A percentile compares a stretch with the other conserved stretches of the same genome.
Conservation (phyloP, 2,113 vertebrate genomes). For the Pygoscelis antarcticus region DNA sequence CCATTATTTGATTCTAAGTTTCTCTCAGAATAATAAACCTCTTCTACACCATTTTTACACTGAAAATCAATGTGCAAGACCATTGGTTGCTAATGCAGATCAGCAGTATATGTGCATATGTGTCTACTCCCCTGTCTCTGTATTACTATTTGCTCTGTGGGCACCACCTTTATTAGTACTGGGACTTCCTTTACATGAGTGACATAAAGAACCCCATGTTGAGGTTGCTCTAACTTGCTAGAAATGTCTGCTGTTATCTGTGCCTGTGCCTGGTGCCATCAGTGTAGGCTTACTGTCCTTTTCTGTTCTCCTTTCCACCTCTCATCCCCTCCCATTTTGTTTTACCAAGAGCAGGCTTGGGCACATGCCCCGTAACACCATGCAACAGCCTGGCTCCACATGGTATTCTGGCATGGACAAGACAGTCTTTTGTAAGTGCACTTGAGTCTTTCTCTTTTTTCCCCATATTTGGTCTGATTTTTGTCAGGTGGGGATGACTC, state of each 20-base stretch:
- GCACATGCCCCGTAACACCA: accelerated
- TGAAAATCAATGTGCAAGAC: not conserved
- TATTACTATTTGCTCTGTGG: not conserved
- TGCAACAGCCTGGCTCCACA: not conserved
- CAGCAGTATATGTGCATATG: not conserved
- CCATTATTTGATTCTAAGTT: not conserved
- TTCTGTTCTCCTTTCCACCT: not conserved
- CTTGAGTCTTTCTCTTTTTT: not conserved
- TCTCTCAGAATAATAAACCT: not conserved
- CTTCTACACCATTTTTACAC: not conserved
- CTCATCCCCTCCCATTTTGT: not conserved
- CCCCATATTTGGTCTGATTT: not conserved
- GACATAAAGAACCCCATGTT: not conserved
- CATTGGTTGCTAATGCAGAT: not conserved
- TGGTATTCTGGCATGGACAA: not conserved
- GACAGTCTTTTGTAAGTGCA: not conserved
- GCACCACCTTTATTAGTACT: not conserved
- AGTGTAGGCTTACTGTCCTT: not conserved
- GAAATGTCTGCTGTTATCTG: not conserved
- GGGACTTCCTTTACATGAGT: not conserved
- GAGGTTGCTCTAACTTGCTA: not conserved
- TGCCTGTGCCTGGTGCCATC: not conserved
- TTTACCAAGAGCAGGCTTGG: not conserved
- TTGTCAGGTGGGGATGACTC: not conserved
- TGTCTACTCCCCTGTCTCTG: not conserved